Evolutionary conservation across 2,797 vertebrate genomes (phyloP).

Genomic region (Muscicapa comitata): DNA sequence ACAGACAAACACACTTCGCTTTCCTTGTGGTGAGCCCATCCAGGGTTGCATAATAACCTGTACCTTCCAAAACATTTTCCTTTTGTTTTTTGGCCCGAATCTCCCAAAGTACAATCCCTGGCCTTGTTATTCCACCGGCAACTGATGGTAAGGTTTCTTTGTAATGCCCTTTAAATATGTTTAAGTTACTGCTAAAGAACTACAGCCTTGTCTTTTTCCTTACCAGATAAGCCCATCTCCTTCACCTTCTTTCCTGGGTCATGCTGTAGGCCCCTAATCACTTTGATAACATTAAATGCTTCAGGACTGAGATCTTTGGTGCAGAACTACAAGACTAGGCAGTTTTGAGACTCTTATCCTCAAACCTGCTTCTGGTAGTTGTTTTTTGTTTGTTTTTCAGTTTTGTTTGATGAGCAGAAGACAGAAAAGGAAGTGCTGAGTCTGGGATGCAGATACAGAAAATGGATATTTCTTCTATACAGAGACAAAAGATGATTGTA

Average conservation of each 20-base stretch:
- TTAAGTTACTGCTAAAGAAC: not conserved
- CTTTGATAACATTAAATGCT: not conserved
- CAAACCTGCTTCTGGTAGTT: not conserved
- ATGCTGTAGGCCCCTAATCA: not conserved
- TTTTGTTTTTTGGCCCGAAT: rapidly evolving
- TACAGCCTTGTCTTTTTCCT: not conserved
- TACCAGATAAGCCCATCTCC: not conserved
- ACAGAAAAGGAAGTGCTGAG: not conserved
- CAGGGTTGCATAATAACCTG: not conserved
- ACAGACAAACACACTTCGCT: not conserved
- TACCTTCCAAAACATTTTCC: not conserved
- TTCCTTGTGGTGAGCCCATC: not conserved
- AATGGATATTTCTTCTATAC: not conserved
- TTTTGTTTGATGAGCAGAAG: not conserved
- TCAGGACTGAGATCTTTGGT: not conserved
- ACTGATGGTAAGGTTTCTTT: not conserved
- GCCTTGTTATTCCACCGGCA: not conserved
- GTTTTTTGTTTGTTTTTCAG: not conserved
- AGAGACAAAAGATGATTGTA: not conserved
- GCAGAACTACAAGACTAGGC: not conserved
- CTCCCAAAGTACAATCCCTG: not conserved
- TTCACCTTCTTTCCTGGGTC: not conserved
- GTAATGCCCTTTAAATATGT: not conserved
- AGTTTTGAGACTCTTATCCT: not conserved
- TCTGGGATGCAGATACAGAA: not conserved